Evolutionary conservation across 2,797 vertebrate genomes (phyloP).

Genomic region (Gymnoscopelus microlampas): DNA sequence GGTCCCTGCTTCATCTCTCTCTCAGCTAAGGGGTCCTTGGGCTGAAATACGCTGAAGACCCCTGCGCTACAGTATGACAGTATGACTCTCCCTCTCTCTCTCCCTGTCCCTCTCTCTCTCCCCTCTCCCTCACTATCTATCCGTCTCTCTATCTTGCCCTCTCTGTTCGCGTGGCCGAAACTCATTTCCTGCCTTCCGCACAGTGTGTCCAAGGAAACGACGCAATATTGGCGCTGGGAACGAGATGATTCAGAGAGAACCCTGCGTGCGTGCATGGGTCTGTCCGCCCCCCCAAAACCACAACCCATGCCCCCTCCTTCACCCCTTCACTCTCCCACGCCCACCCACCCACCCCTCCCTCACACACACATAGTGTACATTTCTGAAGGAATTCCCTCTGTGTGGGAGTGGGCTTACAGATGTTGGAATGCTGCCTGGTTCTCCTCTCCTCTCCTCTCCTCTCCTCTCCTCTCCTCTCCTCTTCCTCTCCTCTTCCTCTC

Average conservation of each 20-base stretch:
- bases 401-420: slow-evolving; percentile 69
- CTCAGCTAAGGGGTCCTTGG: no score
- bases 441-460: neutral
- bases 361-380: slow-evolving; percentile 45
- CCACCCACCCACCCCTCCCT: neutral
- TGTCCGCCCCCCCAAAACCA: no score
- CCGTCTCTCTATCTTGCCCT: slow-evolving; percentile 11
- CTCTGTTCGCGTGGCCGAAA: slow-evolving; percentile 56
- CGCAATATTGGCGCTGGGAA: slow-evolving; percentile 43
- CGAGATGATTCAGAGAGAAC: slow-evolving; percentile 25
- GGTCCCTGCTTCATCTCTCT: no score
- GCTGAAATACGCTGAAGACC: no score
- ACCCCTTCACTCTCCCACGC: neutral
- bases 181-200: slow-evolving; percentile 69
- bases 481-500: neutral
- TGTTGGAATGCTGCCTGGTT: slow-evolving; percentile 42
- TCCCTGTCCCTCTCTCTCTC: neutral
- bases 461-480: neutral
- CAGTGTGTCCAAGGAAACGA: slow-evolving; percentile 46
- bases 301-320: neutral
- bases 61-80: no score
- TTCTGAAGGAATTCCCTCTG: slow-evolving; percentile 66
- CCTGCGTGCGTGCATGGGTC: neutral
- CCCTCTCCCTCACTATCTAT: neutral
- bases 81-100: no score